Conservation (phyloP, 2,113 vertebrate genomes). For the Felis catus region F.catus_Fca126_mat1.0 CM031420.1:45753001-45753500, state of each 20-base stretch:
- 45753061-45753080: slow-evolving; percentile 2
- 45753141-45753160: slow-evolving; percentile 29
- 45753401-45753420: background rate
- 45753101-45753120: slow-evolving; percentile 24
- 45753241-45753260: background rate
- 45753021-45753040: slow-evolving; percentile 23
- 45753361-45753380: background rate
- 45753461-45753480: slow-evolving; percentile 45
- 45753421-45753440: background rate
- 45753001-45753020: background rate
- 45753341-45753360: background rate
- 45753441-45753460: slow-evolving; percentile 31
- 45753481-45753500: slow-evolving; percentile 46
- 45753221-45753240: background rate
- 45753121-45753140: background rate
- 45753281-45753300: background rate
- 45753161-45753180: slow-evolving; percentile 5
- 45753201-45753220: background rate
- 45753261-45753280: background rate
- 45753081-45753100: slow-evolving; percentile 22
- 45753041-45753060: slow-evolving; percentile 6
- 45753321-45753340: slow-evolving; percentile 50
- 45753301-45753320: slow-evolving; percentile 45
- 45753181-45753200: slow-evolving; percentile 10
- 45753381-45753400: background rate